Percentiles rank a stretch among this genome's conserved stretches.
phyloP scores from a whole-genome alignment of 2,797 vertebrate species.

The Oreochromis mossambicus region DNA sequence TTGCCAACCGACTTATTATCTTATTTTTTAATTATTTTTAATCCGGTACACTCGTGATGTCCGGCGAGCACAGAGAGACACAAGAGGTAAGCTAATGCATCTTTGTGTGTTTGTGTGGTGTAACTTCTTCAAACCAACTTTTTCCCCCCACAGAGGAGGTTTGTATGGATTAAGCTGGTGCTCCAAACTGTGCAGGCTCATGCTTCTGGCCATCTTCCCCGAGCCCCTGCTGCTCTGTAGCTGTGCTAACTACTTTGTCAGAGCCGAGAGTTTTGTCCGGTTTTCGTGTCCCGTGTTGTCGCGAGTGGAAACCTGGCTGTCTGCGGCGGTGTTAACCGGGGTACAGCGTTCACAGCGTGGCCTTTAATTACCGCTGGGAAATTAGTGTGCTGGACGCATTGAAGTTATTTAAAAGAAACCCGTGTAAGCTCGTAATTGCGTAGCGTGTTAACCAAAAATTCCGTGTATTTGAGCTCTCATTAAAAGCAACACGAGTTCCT shows the following conservation, averaged over 20 bases:
- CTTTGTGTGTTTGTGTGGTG: background rate
- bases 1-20: background rate
- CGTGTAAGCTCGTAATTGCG: background rate
- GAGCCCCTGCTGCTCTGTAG: background rate
- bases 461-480: background rate
- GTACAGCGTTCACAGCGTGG: background rate
- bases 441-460: background rate
- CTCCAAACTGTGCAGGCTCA: background rate
- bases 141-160: background rate
- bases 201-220: background rate
- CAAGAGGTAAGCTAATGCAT: conserved; percentile 55
- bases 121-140: background rate
- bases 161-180: background rate
- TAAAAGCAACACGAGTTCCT: background rate
- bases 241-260: background rate
- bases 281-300: background rate
- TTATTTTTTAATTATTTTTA: background rate
- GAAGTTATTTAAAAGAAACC: background rate
- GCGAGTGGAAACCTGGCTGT: background rate
- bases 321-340: background rate
- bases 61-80: conserved; percentile 40
- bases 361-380: conserved; percentile 5
- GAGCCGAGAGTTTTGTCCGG: background rate
- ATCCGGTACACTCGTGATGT: conserved; percentile 42
- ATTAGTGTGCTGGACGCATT: background rate